A percentile compares a stretch with the other conserved stretches of the same genome.
phyloP scores from a whole-genome alignment of 2,113 vertebrate genomes.

The Oriolus oriolus region DNA sequence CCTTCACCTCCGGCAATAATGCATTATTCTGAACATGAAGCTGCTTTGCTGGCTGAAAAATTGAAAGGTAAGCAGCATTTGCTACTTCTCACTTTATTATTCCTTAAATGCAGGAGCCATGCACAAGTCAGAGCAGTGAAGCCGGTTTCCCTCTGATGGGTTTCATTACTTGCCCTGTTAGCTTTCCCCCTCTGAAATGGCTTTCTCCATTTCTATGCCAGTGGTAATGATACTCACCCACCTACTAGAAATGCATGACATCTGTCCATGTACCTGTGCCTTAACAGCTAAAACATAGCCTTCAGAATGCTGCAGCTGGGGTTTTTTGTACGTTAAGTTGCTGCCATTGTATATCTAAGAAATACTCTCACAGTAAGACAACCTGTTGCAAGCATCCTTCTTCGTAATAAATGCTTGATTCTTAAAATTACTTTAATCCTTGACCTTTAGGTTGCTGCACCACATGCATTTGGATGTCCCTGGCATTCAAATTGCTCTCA shows the following conservation, averaged over 20 bases:
- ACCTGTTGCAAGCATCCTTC: not conserved
- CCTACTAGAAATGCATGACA: not conserved
- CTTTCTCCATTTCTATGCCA: not conserved
- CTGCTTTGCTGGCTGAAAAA: constrained; percentile 84
- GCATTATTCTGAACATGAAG: constrained; percentile 89
- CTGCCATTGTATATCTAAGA: not conserved
- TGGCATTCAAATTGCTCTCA: not conserved
- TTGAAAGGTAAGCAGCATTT: constrained; percentile 83
- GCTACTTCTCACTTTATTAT: not conserved
- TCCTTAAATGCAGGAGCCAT: not conserved
- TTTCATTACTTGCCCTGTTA: not conserved
- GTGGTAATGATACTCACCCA: not conserved
- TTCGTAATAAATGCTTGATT: not conserved
- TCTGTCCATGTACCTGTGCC: not conserved
- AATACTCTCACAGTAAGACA: not conserved
- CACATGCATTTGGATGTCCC: not conserved
- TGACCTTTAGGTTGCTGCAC: not conserved
- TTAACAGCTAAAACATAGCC: not conserved
- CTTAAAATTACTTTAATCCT: not conserved
- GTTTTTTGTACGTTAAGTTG: not conserved
- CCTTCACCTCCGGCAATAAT: constrained; percentile 86
- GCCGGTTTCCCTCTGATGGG: not conserved
- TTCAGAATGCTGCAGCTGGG: not conserved
- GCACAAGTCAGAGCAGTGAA: not conserved
- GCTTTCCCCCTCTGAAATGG: not conserved